These are phyloP conservation scores for Aegotheles bennettii DNA, from an alignment of 2,113 vertebrate genomes.

Conservation along the genomic window DNA sequence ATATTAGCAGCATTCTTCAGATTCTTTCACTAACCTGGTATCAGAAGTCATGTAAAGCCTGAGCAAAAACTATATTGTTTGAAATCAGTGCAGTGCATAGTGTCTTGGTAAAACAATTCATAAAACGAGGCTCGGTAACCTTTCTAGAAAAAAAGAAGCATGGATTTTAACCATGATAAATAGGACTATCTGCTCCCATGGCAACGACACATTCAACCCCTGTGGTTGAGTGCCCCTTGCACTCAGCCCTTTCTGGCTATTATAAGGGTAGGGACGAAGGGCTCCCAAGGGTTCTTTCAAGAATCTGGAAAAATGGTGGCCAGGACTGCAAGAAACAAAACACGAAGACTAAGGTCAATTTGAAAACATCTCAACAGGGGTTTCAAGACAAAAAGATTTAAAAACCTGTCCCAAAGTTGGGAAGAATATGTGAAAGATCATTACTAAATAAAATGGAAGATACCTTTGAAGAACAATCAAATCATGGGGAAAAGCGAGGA, in stretches of 20 bases:
- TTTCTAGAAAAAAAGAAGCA: neutral
- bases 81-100: neutral
- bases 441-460: neutral
- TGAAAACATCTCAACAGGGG: neutral
- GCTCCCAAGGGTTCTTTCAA: neutral
- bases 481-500: neutral
- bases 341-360: neutral
- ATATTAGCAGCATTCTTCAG: neutral
- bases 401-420: neutral
- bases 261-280: neutral
- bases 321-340: neutral
- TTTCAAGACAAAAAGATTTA: neutral
- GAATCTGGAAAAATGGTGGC: neutral
- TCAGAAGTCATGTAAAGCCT: neutral
- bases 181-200: neutral
- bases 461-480: neutral
- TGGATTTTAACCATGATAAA: neutral
- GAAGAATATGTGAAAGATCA: neutral
- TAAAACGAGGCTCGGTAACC: neutral
- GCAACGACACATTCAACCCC: neutral
- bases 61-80: neutral
- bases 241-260: neutral
- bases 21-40: neutral
- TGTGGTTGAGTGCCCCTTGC: neutral
- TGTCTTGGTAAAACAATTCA: neutral